Percentiles rank a stretch among this genome's conserved stretches.
These are phyloP conservation scores for Drosophila erecta DNA, from an alignment of 1,140 invertebrate genomes.

Conservation along the genomic window DNA sequence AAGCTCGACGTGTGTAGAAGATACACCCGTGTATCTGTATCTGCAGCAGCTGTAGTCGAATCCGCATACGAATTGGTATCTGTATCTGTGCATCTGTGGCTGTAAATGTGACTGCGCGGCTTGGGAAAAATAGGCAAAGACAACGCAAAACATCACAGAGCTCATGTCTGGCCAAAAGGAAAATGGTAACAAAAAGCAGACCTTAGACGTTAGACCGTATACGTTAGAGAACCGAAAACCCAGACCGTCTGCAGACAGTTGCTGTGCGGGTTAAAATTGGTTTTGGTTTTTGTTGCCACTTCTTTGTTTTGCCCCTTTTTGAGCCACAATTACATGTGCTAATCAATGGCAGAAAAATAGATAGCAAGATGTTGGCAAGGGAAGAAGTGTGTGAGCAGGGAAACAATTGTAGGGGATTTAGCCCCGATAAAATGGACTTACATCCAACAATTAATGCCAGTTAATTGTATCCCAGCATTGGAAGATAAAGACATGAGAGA, in stretches of 20 bases:
- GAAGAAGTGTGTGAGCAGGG: slow-evolving; percentile 17
- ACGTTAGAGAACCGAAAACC: slow-evolving; percentile 40
- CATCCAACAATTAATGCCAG: slow-evolving; percentile 27
- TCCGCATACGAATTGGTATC: background rate
- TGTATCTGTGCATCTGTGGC: slow-evolving; percentile 19
- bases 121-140: slow-evolving; percentile 65
- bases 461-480: slow-evolving; percentile 14
- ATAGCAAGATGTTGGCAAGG: background rate
- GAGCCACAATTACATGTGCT: slow-evolving; percentile 56
- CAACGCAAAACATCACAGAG: slow-evolving; percentile 72
- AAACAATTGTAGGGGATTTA: slow-evolving; percentile 39
- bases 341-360: slow-evolving; percentile 48
- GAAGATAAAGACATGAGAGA: slow-evolving; percentile 1
- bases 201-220: slow-evolving; percentile 47
- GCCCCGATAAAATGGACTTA: slow-evolving; percentile 23
- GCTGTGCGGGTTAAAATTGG: slow-evolving; percentile 41
- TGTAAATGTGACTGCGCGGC: slow-evolving; percentile 33
- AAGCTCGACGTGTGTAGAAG: slow-evolving; percentile 64
- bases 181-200: slow-evolving; percentile 72
- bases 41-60: slow-evolving; percentile 26
- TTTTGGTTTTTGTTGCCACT: slow-evolving; percentile 23
- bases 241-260: slow-evolving; percentile 51
- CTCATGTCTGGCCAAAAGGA: slow-evolving; percentile 66
- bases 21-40: slow-evolving; percentile 50
- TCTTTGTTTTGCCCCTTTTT: background rate